Evolutionary conservation across 2,113 vertebrate species (phyloP), one percentile per base, ranked within the genome.

Genomic region (Anhinga rufa): DNA sequence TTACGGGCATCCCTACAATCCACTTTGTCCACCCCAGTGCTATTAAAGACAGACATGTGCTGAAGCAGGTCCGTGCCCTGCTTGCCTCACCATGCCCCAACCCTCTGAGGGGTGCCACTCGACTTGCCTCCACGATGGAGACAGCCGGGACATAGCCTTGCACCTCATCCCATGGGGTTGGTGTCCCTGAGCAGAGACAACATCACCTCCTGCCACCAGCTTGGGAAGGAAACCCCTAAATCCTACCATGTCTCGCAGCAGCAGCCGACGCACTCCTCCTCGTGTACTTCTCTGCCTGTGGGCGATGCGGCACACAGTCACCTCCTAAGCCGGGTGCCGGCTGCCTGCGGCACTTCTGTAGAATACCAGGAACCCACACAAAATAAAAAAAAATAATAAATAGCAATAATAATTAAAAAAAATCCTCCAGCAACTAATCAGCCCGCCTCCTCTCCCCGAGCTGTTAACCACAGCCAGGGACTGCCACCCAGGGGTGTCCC

Each of bases 211-310:
- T 58, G 1, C 28, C 13, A 1, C 7, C 38, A 31, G 36, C 66
- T 69, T 3, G 3, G 44, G 49, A 61, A 61, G 38, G n/a, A 80
- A 44, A 32, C 36, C 40, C 49, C 38, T 9, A 51, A 79, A 51
- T 61, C 96, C 72, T 97, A 98, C 97, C 97, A 97, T 97, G 55
- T 79, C 88, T 90, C 1, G n/a, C 71, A 76, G 75, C 20, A 15
- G 44, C 5, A 4, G 31, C 26, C 3, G 24, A 36, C 0, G 5
- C 6, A 0, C 31, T 71, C 78, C 64, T 91, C 71, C 57, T 94
- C 21, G 2, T 49, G 44, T 12, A 36, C 55, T 82, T 79, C 82
- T 24, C 40, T 2, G 3, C 51, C 61, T 1, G 9, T 0, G 28
- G 52, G 58, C 4, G 8, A 42, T 28, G 19, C 20, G 1, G 76